Percentiles rank a stretch among this genome's conserved stretches.
These are phyloP conservation scores for Vesta saturnalis DNA, from an alignment of 2,888 invertebrate genomes.

Conservation along the genomic window DNA sequence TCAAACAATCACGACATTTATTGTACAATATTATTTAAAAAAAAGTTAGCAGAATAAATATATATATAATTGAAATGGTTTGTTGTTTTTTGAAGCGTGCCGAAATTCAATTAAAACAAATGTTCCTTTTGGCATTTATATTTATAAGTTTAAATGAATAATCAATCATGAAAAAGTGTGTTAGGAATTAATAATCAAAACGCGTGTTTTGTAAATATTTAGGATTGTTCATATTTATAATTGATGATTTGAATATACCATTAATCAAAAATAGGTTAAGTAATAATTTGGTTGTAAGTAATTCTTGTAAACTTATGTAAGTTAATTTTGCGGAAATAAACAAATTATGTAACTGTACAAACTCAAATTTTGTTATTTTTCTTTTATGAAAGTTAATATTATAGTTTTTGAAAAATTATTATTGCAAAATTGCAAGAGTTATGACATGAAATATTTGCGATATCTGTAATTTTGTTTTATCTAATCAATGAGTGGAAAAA, in stretches of 20 bases:
- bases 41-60: no score
- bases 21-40: no score
- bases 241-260: not conserved
- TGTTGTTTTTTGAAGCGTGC: no score
- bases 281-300: not conserved
- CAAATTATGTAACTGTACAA: not conserved
- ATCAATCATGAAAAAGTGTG: not conserved
- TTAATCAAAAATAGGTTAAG: not conserved
- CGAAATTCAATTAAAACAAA: no score
- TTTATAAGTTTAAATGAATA: not conserved
- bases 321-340: slow-evolving; percentile 11
- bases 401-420: no score
- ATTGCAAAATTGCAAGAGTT: no score
- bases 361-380: slow-evolving; percentile 1
- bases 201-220: not conserved
- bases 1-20: not conserved
- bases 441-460: no score
- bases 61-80: no score
- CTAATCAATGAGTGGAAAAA: no score
- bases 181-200: not conserved
- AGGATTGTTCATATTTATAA: not conserved
- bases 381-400: not conserved
- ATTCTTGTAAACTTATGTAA: not conserved
- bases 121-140: no score
- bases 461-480: no score